Percentiles rank a stretch among this genome's conserved stretches.
Evolutionary conservation across 2,888 invertebrate genomes (phyloP).

Genomic region (Stramonita haemastoma): DNA sequence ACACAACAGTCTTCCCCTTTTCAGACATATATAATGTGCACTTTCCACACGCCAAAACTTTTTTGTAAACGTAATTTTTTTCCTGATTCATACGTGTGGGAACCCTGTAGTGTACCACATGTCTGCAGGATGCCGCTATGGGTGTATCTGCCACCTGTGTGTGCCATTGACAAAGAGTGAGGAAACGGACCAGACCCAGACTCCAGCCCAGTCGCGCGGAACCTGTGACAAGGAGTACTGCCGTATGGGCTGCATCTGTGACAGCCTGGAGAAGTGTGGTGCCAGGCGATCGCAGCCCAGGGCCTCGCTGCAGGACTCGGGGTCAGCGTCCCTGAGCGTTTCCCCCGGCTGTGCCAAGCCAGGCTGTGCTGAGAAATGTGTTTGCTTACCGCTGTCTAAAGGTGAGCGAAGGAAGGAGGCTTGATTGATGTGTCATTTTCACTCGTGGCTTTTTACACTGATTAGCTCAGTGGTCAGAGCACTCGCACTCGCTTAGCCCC

Average conservation of each 20-base stretch:
- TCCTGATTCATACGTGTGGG: not conserved
- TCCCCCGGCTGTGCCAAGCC: slow-evolving; percentile 57
- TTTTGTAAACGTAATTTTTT: not conserved
- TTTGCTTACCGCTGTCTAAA: not conserved
- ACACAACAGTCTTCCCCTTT: too few relatives aligned
- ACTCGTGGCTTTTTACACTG: too few relatives aligned
- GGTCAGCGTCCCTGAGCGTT: not conserved
- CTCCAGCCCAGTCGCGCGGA: slow-evolving; percentile 10
- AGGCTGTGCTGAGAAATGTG: slow-evolving; percentile 61
- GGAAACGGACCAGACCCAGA: slow-evolving; percentile 52
- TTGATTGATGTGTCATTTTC: too few relatives aligned
- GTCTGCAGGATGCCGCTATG: slow-evolving; percentile 69
- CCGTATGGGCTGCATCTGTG: slow-evolving; percentile 73
- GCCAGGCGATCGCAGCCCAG: slow-evolving; percentile 31
- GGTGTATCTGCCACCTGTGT: slow-evolving; percentile 73
- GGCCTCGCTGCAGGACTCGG: not conserved
- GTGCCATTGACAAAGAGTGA: slow-evolving; percentile 51
- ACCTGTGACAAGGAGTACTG: slow-evolving; percentile 73
- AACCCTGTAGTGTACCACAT: not conserved
- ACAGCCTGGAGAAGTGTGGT: slow-evolving; percentile 53
- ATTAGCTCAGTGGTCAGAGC: too few relatives aligned
- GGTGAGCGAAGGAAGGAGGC: too few relatives aligned
- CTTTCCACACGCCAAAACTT: too few relatives aligned
- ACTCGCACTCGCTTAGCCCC: too few relatives aligned
- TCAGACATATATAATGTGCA: too few relatives aligned